These are phyloP conservation scores for Eurosta solidaginis DNA, from an alignment of 1,140 invertebrate genomes.

Conservation along the genomic window DNA sequence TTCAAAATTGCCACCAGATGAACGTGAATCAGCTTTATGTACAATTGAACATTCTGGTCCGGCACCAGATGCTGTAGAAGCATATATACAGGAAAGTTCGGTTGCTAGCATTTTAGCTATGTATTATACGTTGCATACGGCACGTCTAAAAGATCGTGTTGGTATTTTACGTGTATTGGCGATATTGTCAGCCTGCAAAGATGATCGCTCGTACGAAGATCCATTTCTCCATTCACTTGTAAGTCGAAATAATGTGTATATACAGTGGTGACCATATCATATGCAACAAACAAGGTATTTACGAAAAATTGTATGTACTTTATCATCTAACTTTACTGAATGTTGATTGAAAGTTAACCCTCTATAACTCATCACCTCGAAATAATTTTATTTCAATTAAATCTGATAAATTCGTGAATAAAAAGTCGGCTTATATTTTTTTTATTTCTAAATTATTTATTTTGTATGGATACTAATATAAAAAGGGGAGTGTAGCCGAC, in stretches of 20 bases:
- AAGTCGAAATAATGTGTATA: constrained; percentile 38
- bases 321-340: no score
- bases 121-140: constrained; percentile 92
- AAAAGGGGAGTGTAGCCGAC: no score
- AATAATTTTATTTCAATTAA: no score
- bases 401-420: constrained; percentile 36
- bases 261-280: not conserved
- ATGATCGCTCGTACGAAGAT: constrained; percentile 91
- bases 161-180: constrained; percentile 86
- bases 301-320: no score
- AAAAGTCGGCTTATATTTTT: no score
- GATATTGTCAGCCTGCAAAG: constrained; percentile 87
- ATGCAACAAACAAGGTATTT: no score
- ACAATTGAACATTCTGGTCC: constrained; percentile 92
- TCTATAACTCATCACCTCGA: no score
- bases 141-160: constrained; percentile 79
- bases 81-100: constrained; percentile 85
- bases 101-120: constrained; percentile 91
- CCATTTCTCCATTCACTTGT: constrained; percentile 91
- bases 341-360: no score
- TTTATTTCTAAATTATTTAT: no score
- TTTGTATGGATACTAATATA: no score
- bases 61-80: constrained; percentile 89
- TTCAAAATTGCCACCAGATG: constrained; percentile 88
- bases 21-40: constrained; percentile 87